Base-by-base conservation (phyloP, 2,113 vertebrate species). In the human region DNA sequence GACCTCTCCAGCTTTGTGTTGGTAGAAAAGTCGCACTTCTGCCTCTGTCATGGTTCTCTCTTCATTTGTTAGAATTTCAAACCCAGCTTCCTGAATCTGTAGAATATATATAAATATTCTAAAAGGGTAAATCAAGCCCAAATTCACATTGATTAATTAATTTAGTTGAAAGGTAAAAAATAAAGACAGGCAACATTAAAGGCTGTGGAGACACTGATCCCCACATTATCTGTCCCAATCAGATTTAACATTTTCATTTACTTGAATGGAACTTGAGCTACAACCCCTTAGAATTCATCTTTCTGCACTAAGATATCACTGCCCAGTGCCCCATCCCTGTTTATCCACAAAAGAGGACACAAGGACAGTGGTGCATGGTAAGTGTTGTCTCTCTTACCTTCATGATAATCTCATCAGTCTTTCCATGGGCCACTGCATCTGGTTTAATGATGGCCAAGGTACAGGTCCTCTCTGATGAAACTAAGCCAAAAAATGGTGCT, bases 401-500 rank as follows among this genome's bases (percentile, higher is more conserved):
- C 99, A 99, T 99, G 27, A 99, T 99, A 87, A 99, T 99, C 97
- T 99, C 99, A 76, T 99, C 98, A 38, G 98, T 97, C 89, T 99
- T 99, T 91, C 99, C 99, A 27, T 99, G 99, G 97, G 98, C 99
- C 59, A 99, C 99, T 12, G 98, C 99, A 16, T 99, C 99, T 76
- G 99, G 99, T 98, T 99, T 99, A 95, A 99, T 99, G 96, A 99
- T 99, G 30, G 99, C 99, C 95, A 99, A 97, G 40, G 99, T 99
- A 97, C 98, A 99, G 50, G 98, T 96, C 97, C 99, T 98, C 97
- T 97, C 98, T 64, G 94, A 96, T 87, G 99, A 98, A 68, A 98
- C 99, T 99, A 35, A 84, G 79, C 8, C 23, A 9, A 93, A 55
- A 94, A 40, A 92, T 35, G 55, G 45, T 16, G 45, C 76, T 27